Evolutionary conservation across 2,113 vertebrate genomes (phyloP).

Genomic region (Dermatemys mawii): DNA sequence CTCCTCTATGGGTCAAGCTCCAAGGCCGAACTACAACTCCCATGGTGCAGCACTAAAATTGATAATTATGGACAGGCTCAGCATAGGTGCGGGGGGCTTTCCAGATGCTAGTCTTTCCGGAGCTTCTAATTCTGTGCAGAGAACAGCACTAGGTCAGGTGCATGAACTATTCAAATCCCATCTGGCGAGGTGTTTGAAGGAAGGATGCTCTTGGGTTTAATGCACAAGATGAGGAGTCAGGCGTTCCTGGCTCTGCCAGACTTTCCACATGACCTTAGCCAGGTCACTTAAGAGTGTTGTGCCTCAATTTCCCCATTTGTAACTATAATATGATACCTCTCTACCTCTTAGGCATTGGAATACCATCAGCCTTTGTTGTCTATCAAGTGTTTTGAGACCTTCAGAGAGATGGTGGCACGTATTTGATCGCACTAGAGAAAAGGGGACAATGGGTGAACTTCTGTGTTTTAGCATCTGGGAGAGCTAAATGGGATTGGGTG

Average conservation of each 20-base stretch:
- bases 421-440: not conserved
- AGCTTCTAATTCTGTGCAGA: not conserved
- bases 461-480: not conserved
- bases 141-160: not conserved
- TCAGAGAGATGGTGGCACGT: not conserved
- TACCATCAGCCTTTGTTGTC: not conserved
- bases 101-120: not conserved
- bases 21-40: not conserved
- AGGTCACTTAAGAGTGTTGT: not conserved
- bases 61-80: not conserved
- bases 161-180: not conserved
- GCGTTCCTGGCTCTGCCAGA: not conserved
- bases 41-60: not conserved
- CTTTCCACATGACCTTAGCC: not conserved
- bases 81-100: not conserved
- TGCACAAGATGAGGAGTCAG: not conserved
- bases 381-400: not conserved
- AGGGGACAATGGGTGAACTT: not conserved
- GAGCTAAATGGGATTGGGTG: not conserved
- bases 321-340: not conserved
- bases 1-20: no score
- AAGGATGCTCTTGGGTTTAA: not conserved
- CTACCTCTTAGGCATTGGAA: not conserved
- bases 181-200: not conserved
- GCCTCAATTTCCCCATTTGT: not conserved